phyloP scores from a whole-genome alignment of 1,140 invertebrate genomes.

The Penaeus vannamei region DNA sequence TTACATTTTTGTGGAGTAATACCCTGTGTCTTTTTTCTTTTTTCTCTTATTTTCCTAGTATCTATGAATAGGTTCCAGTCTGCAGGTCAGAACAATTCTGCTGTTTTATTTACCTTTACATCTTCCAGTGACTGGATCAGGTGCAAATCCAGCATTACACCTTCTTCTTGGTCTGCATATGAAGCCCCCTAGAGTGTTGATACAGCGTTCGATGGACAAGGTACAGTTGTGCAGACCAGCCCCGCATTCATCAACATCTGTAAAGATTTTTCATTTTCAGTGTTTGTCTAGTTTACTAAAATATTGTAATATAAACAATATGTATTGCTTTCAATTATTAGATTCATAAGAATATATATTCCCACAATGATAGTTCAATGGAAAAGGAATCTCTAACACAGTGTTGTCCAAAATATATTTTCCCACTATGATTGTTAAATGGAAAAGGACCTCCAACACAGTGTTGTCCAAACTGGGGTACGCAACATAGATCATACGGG shows the following conservation, averaged over 20 bases:
- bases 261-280: background rate
- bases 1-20: background rate
- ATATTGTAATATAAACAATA: background rate
- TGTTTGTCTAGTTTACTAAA: conserved; percentile 20
- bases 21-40: too few relatives aligned
- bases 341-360: too few relatives aligned
- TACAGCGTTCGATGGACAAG: conserved; percentile 77
- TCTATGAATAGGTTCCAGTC: too few relatives aligned
- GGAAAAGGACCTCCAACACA: too few relatives aligned
- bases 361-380: too few relatives aligned
- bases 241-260: conserved; percentile 83
- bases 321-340: background rate
- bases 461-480: too few relatives aligned
- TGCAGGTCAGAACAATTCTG: too few relatives aligned
- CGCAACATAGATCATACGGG: too few relatives aligned
- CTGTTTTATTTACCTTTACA: conserved; percentile 55
- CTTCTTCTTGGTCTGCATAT: conserved; percentile 72
- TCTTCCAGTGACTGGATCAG: conserved; percentile 44
- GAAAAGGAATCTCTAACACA: too few relatives aligned
- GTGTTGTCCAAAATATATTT: too few relatives aligned
- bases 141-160: conserved; percentile 46
- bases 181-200: conserved; percentile 81
- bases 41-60: too few relatives aligned
- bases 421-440: too few relatives aligned
- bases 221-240: conserved; percentile 77